Conservation (phyloP, 2,113 vertebrate genomes). For the Microcebus lehilahytsara region DNA sequence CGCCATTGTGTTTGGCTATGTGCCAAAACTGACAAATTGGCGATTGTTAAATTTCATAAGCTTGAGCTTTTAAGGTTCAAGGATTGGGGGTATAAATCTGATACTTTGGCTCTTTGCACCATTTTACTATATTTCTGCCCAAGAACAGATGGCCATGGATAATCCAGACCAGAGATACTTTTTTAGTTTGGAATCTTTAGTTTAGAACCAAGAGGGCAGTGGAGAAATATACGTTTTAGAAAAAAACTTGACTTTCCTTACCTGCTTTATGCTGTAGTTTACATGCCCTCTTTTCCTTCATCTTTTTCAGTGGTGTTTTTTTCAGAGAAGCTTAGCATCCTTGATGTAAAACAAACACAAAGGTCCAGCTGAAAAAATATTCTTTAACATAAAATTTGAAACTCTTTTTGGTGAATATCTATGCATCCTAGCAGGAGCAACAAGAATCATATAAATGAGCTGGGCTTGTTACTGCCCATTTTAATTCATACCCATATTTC, state of each 20-base stretch:
- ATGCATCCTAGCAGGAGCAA: not conserved
- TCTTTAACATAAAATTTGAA: conserved; percentile 13
- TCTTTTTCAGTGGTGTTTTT: not conserved
- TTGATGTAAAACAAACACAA: conserved; percentile 32
- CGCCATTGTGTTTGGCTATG: not conserved
- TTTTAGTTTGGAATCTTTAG: conserved; percentile 6
- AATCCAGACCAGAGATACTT: not conserved
- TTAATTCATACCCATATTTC: not conserved
- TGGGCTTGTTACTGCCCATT: conserved; percentile 15
- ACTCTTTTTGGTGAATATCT: not conserved
- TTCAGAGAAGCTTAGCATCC: not conserved
- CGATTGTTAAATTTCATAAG: not conserved
- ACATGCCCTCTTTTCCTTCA: not conserved
- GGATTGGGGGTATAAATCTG: not conserved
- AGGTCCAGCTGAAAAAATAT: conserved; percentile 19
- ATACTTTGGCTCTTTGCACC: not conserved
- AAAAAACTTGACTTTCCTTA: not conserved
- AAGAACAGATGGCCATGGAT: not conserved
- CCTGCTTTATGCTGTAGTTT: conserved; percentile 1
- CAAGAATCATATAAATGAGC: not conserved
- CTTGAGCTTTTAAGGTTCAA: not conserved
- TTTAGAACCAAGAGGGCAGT: not conserved
- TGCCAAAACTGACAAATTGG: conserved; percentile 7
- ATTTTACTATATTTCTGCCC: conserved; percentile 47
- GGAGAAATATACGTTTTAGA: not conserved